phyloP scores from a whole-genome alignment of 1,140 invertebrate species.

The Idris sp. region DNA sequence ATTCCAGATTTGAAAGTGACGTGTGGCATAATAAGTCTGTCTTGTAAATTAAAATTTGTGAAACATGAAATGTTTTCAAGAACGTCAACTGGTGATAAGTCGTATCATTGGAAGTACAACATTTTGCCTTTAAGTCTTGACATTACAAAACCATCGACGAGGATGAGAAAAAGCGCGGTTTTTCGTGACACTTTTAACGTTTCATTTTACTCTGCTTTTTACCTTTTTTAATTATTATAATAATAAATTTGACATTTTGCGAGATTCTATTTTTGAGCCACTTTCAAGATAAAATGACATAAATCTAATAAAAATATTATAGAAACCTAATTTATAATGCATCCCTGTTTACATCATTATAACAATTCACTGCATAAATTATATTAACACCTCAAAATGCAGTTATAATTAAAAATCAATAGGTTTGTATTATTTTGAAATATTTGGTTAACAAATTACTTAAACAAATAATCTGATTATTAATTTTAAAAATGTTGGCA shows the following conservation, averaged over 20 bases:
- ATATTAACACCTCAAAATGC: too few species aligned
- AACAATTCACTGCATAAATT: too few species aligned
- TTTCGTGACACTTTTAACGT: conserved; percentile 8
- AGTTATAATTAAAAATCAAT: too few species aligned
- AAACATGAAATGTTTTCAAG: background rate
- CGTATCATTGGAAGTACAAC: conserved; percentile 11
- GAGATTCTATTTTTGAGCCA: conserved; percentile 23
- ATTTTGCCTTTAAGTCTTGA: conserved; percentile 13
- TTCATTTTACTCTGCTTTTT: conserved; percentile 2
- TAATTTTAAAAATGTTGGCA: too few species aligned
- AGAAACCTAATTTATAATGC: background rate
- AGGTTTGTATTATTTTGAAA: too few species aligned
- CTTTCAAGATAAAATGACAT: conserved; percentile 11
- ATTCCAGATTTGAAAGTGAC: too few species aligned
- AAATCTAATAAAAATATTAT: background rate
- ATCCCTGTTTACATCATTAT: background rate
- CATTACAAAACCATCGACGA: conserved; percentile 10
- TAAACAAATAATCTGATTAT: too few species aligned
- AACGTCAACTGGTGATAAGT: conserved; percentile 9
- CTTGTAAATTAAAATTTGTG: too few species aligned
- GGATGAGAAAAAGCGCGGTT: background rate
- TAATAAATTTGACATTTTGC: conserved; percentile 48
- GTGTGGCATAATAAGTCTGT: too few species aligned
- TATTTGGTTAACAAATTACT: too few species aligned
- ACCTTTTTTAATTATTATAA: conserved; percentile 26